Base-by-base conservation (phyloP, 2,113 vertebrate species). In the Pogonocichla stellata region DNA sequence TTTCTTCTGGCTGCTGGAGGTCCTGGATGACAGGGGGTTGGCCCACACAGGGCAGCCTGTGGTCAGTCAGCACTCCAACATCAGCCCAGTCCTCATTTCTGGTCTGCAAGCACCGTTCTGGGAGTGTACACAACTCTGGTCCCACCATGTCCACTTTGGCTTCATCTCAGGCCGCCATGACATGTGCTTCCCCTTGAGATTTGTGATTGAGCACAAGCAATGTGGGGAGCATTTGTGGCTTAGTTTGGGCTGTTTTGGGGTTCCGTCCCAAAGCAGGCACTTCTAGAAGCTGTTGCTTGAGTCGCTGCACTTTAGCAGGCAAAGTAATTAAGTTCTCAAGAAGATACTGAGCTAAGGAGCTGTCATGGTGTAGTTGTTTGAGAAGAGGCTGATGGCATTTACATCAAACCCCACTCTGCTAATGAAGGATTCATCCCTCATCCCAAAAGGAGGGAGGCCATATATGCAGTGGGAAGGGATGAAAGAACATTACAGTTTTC, bases 1-100 rank as follows among this genome's bases (percentile, higher is more conserved):
- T 92, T 95, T 93, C 90, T 96, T 58, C 20, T 64, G 80, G 67
- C 75, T 92, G 53, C 60, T 96, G 93, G 60, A 84, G 75, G 60
- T 86, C 60, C 85, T 62, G 61, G 88, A 80, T 70, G 81, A 80
- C 78, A 48, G 92, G 22, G 51, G 58, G 24, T 31, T 4, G 0
- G 84, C 87, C 91, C 87, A 80, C 62, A 1, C 81, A 61, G 84
- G 74, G 62, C 79, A 90, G 93, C 24, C 87, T 43, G 71, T 73
- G 87, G 51, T 74, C 92, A 34, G 28, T 54, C 9, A 60, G 64
- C 86, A 90, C 42, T 4, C 17, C 54, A 66, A 42, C 66, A 11
- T 2, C 15, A 67, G 14, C 15, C 86, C 33, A n/a, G 62, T n/a
- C 10, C 51, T 77, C 17, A 15, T 31, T 78, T 80, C 38, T 66